Evolutionary conservation across 2,888 invertebrate species (phyloP).

Genomic region (Gibbula magus): DNA sequence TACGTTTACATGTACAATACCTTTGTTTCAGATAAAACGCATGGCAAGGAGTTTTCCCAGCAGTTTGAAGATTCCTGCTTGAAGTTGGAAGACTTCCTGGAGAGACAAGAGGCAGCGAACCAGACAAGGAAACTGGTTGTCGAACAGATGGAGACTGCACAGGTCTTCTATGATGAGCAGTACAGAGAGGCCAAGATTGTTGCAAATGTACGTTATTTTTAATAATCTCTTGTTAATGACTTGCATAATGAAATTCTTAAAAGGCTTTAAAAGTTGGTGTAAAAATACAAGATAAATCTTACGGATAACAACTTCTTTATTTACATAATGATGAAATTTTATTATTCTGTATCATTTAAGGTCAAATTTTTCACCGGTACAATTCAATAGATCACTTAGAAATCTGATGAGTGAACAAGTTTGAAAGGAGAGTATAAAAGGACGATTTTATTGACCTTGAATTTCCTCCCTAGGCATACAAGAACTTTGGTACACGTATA

Average conservation of each 20-base stretch:
- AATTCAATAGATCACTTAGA: no score
- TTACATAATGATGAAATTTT: no score
- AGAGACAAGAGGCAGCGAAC: conserved; percentile 85
- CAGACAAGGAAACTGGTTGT: conserved; percentile 87
- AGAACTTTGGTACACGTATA: conserved; percentile 92
- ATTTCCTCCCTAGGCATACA: conserved; percentile 85
- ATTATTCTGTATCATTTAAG: no score
- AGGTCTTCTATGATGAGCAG: conserved; percentile 91
- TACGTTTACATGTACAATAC: no score
- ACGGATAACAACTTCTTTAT: no score
- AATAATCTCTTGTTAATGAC: no score
- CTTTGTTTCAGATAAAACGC: conserved; percentile 82
- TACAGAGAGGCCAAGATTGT: conserved; percentile 96
- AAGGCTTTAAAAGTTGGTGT: no score
- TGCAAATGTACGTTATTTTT: conserved; percentile 85
- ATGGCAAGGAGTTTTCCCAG: conserved; percentile 90
- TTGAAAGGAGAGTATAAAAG: no score
- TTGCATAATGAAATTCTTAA: no score
- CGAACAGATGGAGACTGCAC: conserved; percentile 85
- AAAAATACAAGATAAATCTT: no score
- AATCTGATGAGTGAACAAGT: no score
- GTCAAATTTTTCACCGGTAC: no score
- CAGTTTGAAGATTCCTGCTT: conserved; percentile 89
- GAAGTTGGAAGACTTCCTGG: conserved; percentile 88
- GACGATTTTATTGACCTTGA: not conserved